Evolutionary conservation across 37 sponge, comb jelly and placozoan species (phyloP).

Genomic region (Oopsacas minuta): DNA sequence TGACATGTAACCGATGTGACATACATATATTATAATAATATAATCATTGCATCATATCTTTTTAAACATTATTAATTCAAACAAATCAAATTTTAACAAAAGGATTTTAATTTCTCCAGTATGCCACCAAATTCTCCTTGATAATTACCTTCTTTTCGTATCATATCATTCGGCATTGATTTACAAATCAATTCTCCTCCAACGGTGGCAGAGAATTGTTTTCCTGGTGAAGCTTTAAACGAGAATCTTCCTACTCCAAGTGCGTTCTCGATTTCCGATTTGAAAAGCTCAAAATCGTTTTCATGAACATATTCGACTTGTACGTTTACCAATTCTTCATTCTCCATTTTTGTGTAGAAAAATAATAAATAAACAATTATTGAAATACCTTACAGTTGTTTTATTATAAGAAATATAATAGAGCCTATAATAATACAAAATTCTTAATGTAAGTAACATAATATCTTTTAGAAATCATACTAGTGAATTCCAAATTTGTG

Average conservation of each 20-base stretch:
- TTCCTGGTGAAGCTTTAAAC: neutral
- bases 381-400: no score
- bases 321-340: neutral
- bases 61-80: no score
- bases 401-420: no score
- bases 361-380: no score
- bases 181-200: neutral
- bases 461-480: no score
- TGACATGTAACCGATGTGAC: no score
- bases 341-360: neutral
- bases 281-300: neutral
- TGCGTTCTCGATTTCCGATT: neutral
- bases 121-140: neutral
- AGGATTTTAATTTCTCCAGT: slow-evolving; percentile 3
- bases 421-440: no score
- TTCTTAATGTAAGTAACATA: no score
- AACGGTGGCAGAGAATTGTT: neutral
- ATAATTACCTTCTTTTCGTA: neutral
- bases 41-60: no score
- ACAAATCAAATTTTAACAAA: neutral
- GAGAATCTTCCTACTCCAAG: neutral
- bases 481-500: no score
- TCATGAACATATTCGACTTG: neutral
- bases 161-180: neutral
- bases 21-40: no score